phyloP scores from a whole-genome alignment of 2,888 invertebrate genomes.

The Sphaerolaimus hirsutus region DNA sequence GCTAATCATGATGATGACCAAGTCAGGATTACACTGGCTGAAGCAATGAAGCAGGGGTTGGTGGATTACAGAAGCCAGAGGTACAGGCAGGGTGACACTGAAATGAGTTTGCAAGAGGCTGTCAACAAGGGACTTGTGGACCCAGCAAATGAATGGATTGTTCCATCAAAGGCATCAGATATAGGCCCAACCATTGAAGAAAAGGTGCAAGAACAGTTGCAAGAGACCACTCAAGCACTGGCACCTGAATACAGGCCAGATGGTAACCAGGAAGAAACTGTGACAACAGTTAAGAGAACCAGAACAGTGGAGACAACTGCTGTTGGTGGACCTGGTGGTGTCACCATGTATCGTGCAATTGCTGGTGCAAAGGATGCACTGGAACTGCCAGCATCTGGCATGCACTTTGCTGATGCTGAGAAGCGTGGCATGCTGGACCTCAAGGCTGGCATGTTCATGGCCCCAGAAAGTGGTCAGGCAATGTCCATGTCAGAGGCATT shows the following conservation, averaged over 20 bases:
- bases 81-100: constrained; percentile 34
- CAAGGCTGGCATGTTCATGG: constrained; percentile 51
- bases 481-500: constrained; percentile 54
- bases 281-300: constrained; percentile 23
- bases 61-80: constrained; percentile 38
- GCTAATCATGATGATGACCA: constrained; percentile 22
- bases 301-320: constrained; percentile 22
- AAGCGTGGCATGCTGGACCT: constrained; percentile 57
- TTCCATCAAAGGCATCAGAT: constrained; percentile 16
- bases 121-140: constrained; percentile 23
- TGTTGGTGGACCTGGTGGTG: constrained; percentile 18
- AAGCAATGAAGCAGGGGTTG: constrained; percentile 49
- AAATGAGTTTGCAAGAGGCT: constrained; percentile 29
- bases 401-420: constrained; percentile 58
- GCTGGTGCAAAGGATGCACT: constrained; percentile 27
- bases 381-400: constrained; percentile 57
- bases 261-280: constrained; percentile 20
- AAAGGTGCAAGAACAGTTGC: constrained; percentile 20
- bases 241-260: constrained; percentile 21
- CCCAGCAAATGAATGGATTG: constrained; percentile 24
- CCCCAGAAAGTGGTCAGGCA: constrained; percentile 58
- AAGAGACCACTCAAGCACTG: constrained; percentile 23
- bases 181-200: constrained; percentile 24
- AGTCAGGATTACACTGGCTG: constrained; percentile 45
- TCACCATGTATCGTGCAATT: constrained; percentile 21